Evolutionary conservation across 2,888 invertebrate genomes (phyloP).

Genomic region (Pycnomerus fuliginosus): DNA sequence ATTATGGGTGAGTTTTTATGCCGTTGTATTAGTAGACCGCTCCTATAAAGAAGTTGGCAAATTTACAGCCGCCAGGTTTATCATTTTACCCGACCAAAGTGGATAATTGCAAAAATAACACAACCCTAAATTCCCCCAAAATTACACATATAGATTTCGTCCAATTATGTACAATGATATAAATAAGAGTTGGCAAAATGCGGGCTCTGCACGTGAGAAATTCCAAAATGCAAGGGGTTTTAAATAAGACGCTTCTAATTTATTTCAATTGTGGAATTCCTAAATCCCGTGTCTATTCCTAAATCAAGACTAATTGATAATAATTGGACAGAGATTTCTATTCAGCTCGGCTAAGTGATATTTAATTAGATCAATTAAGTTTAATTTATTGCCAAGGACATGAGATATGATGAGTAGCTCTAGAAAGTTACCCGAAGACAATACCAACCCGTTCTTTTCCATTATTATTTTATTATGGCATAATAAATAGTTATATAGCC

Average conservation of each 20-base stretch:
- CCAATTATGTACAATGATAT: constrained; percentile 29
- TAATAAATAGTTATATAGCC: too few species aligned
- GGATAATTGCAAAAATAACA: constrained; percentile 22
- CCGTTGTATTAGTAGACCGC: constrained; percentile 12
- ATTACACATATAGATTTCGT: constrained; percentile 22
- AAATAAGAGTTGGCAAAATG: constrained; percentile 9
- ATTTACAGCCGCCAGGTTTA: constrained; percentile 8
- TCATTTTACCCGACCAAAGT: constrained; percentile 11
- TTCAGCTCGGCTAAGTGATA: constrained; percentile 9
- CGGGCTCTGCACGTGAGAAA: too few species aligned
- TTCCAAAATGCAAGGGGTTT: too few species aligned
- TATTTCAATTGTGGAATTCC: constrained; percentile 12
- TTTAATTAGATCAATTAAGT: constrained; percentile 22
- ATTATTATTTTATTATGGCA: too few species aligned
- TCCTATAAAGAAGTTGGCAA: constrained; percentile 13
- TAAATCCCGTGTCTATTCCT: constrained; percentile 6
- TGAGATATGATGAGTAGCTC: too few species aligned
- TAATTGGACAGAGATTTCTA: constrained; percentile 16
- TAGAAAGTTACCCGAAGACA: too few species aligned
- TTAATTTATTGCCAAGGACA: constrained; percentile 14
- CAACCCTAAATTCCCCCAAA: constrained; percentile 18
- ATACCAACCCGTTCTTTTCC: too few species aligned
- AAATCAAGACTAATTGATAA: constrained; percentile 15
- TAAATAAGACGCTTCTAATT: constrained; percentile 3
- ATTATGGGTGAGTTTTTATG: constrained; percentile 33